Evolutionary conservation across 2,797 vertebrate species (phyloP).

Genomic region (Spea hammondii): DNA sequence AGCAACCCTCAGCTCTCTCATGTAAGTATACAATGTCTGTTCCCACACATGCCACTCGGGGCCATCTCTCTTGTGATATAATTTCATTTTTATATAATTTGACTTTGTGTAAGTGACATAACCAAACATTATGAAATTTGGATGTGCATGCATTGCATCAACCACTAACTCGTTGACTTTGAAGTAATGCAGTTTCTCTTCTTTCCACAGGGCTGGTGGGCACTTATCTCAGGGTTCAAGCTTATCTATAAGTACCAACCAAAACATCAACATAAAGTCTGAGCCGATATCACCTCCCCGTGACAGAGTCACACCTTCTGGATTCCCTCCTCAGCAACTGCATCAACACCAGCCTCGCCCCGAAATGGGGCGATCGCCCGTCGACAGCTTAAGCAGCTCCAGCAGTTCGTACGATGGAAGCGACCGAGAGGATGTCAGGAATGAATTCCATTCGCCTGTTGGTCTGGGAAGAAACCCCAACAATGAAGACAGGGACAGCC

Average conservation of each 20-base stretch:
- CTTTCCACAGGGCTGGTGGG: slow-evolving; percentile 80
- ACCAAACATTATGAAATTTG: no score
- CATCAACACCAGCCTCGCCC: slow-evolving; percentile 75
- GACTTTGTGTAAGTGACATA: no score
- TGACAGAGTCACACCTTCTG: slow-evolving; percentile 87
- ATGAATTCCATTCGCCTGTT: slow-evolving; percentile 88
- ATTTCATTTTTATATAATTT: no score
- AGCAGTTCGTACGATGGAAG: slow-evolving; percentile 98
- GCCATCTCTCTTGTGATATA: no score
- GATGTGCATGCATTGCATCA: no score
- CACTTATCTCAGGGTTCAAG: slow-evolving; percentile 97
- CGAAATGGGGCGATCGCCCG: slow-evolving; percentile 92
- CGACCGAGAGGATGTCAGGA: slow-evolving; percentile 90
- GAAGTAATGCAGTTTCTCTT: background rate
- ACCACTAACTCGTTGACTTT: no score
- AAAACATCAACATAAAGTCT: slow-evolving; percentile 95
- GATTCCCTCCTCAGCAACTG: slow-evolving; percentile 77
- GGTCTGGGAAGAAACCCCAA: slow-evolving; percentile 84
- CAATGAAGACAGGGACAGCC: slow-evolving; percentile 85
- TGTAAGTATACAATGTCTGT: slow-evolving; percentile 79
- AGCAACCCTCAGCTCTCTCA: slow-evolving; percentile 92
- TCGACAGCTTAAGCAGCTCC: slow-evolving; percentile 97
- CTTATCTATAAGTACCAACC: slow-evolving; percentile 93
- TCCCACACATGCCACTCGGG: no score
- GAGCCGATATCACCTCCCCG: slow-evolving; percentile 97